Percentiles rank a stretch among this genome's conserved stretches.
Evolutionary conservation across 1,140 invertebrate genomes (phyloP).

Genomic region (Sogatella furcifera): DNA sequence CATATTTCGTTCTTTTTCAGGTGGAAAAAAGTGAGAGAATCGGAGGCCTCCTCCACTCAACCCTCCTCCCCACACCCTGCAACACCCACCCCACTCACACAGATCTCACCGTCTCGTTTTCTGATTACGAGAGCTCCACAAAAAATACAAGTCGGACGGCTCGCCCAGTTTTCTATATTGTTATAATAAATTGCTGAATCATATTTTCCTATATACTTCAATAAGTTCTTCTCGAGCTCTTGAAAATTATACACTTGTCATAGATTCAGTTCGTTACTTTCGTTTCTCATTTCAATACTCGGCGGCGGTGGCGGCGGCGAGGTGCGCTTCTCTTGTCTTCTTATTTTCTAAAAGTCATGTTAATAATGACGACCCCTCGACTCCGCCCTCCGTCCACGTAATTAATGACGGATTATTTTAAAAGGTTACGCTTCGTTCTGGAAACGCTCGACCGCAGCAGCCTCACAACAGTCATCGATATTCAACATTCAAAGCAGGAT

Average conservation of each 20-base stretch:
- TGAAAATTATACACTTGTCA: constrained; percentile 19
- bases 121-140: background rate
- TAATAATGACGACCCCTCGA: constrained; percentile 10
- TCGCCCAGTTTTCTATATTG: constrained; percentile 9
- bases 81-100: background rate
- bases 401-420: constrained; percentile 16
- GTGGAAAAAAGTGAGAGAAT: constrained; percentile 14
- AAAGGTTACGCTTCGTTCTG: background rate
- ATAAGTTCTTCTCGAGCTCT: constrained; percentile 10
- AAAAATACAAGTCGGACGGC: background rate
- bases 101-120: constrained; percentile 2
- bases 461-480: no score
- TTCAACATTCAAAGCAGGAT: no score
- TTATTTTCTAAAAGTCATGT: constrained; percentile 14
- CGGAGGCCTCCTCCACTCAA: background rate
- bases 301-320: background rate
- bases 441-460: background rate
- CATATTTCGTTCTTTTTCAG: constrained; percentile 19
- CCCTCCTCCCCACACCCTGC: background rate
- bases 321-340: background rate
- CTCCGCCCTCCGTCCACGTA: constrained; percentile 5
- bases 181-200: constrained; percentile 19
- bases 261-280: constrained; percentile 13
- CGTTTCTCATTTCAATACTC: constrained; percentile 14
- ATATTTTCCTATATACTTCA: constrained; percentile 18